Evolutionary conservation across 2,113 vertebrate genomes (phyloP).

Genomic region (Falcunculus frontatus): DNA sequence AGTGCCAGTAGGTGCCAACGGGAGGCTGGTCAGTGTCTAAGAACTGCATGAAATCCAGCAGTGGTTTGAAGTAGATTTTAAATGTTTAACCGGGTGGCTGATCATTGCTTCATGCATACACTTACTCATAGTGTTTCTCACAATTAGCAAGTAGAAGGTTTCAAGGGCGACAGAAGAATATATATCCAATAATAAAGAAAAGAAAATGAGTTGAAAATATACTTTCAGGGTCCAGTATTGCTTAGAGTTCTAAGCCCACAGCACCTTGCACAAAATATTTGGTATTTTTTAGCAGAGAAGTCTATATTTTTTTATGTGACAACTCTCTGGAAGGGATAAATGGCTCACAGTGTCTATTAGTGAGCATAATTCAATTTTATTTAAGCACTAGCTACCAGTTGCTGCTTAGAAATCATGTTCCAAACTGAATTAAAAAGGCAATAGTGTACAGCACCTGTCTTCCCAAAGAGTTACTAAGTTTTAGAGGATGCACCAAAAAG

Average conservation of each 20-base stretch:
- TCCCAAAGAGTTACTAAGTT: neutral
- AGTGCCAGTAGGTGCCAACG: neutral
- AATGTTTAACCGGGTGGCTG: neutral
- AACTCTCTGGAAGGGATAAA: neutral
- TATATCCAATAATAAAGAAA: neutral
- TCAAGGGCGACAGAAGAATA: neutral
- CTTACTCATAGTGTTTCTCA: neutral
- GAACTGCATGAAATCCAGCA: neutral
- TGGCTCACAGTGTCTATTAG: neutral
- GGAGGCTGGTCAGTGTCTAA: neutral
- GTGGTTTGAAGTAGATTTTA: neutral
- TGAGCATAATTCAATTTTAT: neutral
- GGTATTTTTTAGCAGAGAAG: neutral
- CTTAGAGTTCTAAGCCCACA: neutral
- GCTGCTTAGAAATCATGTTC: neutral
- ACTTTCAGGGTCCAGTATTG: neutral
- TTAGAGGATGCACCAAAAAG: constrained; percentile 44
- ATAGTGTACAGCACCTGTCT: neutral
- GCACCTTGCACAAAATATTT: neutral
- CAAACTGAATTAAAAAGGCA: constrained; percentile 11
- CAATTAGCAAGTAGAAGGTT: neutral
- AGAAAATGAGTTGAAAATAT: neutral
- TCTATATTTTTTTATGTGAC: neutral
- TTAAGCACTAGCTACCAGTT: neutral
- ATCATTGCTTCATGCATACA: neutral